These are phyloP conservation scores for Pachycephala philippinensis DNA, from an alignment of 2,113 vertebrate species.

Conservation along the genomic window DNA sequence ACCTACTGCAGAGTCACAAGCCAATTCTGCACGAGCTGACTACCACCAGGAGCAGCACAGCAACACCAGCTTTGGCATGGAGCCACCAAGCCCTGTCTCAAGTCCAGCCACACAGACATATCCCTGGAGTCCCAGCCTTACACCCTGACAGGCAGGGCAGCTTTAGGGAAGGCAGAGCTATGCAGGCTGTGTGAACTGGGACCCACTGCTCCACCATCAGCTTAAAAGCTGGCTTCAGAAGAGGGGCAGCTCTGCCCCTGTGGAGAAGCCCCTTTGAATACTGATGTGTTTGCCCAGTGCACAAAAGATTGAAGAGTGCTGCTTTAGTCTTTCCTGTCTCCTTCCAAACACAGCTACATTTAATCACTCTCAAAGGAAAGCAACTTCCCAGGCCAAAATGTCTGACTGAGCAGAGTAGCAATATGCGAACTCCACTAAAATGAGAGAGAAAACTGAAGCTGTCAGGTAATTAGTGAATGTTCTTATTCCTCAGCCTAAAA, in stretches of 20 bases:
- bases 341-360: background rate
- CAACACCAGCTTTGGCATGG: background rate
- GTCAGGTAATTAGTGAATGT: background rate
- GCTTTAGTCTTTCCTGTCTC: background rate
- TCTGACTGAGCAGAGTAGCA: background rate
- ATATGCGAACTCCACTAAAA: background rate
- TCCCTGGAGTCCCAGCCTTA: background rate
- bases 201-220: background rate
- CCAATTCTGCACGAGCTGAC: background rate
- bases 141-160: fast-evolving
- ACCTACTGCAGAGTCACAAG: background rate
- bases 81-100: background rate
- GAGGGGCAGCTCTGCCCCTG: background rate
- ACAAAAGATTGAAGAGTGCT: background rate
- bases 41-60: background rate
- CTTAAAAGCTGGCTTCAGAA: background rate
- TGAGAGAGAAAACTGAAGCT: background rate
- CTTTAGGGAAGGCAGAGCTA: background rate
- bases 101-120: background rate
- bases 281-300: background rate
- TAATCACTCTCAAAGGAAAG: background rate
- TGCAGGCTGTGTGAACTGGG: background rate
- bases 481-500: background rate
- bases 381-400: background rate
- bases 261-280: background rate